Base-by-base conservation (phyloP, 2,888 invertebrate species). In the Cosmia trapezina region DNA sequence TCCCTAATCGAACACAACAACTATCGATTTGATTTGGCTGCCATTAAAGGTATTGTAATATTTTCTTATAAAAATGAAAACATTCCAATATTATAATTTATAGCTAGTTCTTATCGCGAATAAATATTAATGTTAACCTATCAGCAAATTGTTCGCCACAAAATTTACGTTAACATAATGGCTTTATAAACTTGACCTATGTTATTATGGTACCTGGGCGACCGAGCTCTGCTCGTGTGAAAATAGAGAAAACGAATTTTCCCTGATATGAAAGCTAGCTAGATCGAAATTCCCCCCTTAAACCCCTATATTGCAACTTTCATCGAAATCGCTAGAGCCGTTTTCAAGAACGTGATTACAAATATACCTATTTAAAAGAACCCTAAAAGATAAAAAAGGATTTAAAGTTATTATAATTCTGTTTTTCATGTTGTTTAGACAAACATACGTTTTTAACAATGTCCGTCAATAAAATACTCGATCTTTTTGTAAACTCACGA, bases 391-490 rank as follows among this genome's bases (percentile, higher is more conserved):
- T 33, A 63, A 62, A 60, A 67, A 57, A 43, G 12, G 17, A 2
- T 19, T 49, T 17, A 22, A 76, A 65, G n/a, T 57, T 33, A 63
- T 57, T 33, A 63, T 68, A 19, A 43, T 62, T 70, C 11, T 43
- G 47, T 69, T 65, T 61, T 49, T 70, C 17, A 64, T 64, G 62
- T 59, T 85, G 61, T 81, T 78, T 83, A 81, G 71, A 71, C 68
- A 71, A 75, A 80, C 73, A 73, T 61, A 59, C 63, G 43, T 77
- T 79, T 76, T 67, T 74, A 82, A 83, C 85, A 85, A 77, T 78
- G 43, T 47, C 61, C 71, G 57, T 70, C 72, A 80, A 76, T 86
- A 86, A 86, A 86, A 83, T 69, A 65, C 73, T 76, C 63, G 49
- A 75, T 73, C 72, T 82, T 85, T 86, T 80, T 82, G 73, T 83